Evolutionary conservation across 2,797 vertebrate genomes (phyloP).

Genomic region (Rhabdophis nuchalis): DNA sequence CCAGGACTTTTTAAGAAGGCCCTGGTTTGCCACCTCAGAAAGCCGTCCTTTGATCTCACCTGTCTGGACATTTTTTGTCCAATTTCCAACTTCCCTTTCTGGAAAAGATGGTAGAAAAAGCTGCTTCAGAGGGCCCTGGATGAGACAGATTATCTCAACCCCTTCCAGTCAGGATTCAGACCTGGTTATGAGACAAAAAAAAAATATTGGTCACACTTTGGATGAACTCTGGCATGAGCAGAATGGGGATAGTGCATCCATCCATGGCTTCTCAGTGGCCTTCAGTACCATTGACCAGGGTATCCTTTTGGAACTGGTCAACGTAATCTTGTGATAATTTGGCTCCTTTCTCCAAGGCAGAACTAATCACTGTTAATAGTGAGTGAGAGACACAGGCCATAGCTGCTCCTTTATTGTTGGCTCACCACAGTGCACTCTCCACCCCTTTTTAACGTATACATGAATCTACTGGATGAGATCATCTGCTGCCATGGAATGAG

Average conservation of each 20-base stretch:
- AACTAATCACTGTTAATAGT: neutral
- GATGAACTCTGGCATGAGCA: neutral
- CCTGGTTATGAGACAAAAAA: neutral
- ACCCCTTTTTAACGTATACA: neutral
- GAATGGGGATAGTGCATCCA: too few species aligned
- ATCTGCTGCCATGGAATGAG: neutral
- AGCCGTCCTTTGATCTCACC: neutral
- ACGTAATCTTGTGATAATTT: neutral
- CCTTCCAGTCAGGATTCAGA: neutral
- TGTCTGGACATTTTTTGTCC: neutral
- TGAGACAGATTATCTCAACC: neutral
- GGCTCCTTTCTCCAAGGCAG: neutral
- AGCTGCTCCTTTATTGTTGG: neutral
- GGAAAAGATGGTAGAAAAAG: neutral
- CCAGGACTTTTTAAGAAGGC: neutral
- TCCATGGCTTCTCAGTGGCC: neutral
- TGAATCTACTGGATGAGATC: neutral
- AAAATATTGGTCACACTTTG: neutral
- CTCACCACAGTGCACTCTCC: too few species aligned
- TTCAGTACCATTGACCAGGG: neutral
- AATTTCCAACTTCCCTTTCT: neutral
- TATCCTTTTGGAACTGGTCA: neutral
- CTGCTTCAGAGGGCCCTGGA: neutral
- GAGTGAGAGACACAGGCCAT: neutral
- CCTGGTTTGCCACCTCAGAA: neutral